Conservation (phyloP, 2,113 vertebrate species). For the Vimba vimba region DNA sequence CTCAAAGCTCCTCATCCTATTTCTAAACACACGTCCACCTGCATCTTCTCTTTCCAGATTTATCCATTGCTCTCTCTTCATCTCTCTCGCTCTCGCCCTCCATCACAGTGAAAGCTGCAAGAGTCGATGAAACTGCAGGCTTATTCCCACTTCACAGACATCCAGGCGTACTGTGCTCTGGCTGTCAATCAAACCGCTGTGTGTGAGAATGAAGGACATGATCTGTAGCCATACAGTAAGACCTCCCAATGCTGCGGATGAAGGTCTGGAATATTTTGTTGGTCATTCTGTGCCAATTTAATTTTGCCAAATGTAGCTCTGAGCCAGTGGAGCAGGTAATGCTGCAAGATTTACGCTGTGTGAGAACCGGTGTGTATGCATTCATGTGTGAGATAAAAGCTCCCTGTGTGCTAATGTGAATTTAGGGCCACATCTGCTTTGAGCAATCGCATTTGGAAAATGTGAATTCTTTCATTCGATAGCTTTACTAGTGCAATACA, state of each 20-base stretch:
- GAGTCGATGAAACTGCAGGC: conserved; percentile 25
- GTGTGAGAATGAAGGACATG: conserved; percentile 37
- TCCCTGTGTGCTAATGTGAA: background rate
- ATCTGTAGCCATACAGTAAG: conserved; percentile 28
- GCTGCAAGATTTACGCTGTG: background rate
- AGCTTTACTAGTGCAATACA: background rate
- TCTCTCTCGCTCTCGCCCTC: background rate
- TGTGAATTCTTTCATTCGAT: background rate
- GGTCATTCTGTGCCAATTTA: conserved; percentile 27
- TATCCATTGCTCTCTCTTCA: background rate
- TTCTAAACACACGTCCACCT: conserved; percentile 1
- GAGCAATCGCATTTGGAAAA: background rate
- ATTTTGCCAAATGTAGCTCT: background rate
- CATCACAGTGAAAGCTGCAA: conserved; percentile 29
- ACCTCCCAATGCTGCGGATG: background rate
- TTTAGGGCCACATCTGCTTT: conserved; percentile 11
- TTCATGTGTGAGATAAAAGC: background rate
- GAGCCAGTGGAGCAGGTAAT: conserved; percentile 34
- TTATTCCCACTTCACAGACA: conserved; percentile 34
- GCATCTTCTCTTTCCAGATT: background rate
- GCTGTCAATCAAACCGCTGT: conserved; percentile 46
- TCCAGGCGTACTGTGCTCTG: conserved; percentile 25
- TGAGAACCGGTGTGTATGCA: conserved; percentile 7
- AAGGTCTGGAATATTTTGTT: conserved; percentile 17
- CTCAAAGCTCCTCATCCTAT: conserved; percentile 5